phyloP scores from a whole-genome alignment of 2,888 invertebrate species.

The Lamellibrachia columna region DNA sequence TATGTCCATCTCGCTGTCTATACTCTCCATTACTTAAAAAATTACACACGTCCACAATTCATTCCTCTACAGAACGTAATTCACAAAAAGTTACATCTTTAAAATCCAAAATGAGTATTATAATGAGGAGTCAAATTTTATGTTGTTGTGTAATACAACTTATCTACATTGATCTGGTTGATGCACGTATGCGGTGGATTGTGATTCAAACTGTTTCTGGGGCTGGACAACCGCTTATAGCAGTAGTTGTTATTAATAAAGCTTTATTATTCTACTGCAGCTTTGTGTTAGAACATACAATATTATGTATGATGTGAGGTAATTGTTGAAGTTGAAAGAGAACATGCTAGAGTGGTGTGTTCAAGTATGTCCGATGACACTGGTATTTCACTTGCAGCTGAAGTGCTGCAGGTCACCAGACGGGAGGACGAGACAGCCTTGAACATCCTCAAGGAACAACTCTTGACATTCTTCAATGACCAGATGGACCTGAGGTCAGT shows the following conservation, averaged over 20 bases:
- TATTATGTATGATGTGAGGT: neutral
- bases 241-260: neutral
- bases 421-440: conserved; percentile 65
- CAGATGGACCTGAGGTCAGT: conserved; percentile 84
- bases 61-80: too few relatives aligned
- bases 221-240: neutral
- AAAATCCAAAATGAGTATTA: too few relatives aligned
- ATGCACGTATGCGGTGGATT: neutral
- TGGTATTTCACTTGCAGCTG: conserved; percentile 45
- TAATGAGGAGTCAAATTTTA: too few relatives aligned
- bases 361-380: neutral
- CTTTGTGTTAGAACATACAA: neutral
- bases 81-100: too few relatives aligned
- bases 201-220: neutral
- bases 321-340: neutral
- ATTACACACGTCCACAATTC: too few relatives aligned
- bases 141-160: neutral
- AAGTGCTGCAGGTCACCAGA: conserved; percentile 79
- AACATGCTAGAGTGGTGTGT: neutral
- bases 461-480: conserved; percentile 88
- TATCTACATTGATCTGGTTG: neutral
- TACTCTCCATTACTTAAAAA: too few relatives aligned
- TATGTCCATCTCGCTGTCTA: neutral
- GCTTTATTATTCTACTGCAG: neutral
- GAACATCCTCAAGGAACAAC: conserved; percentile 78